Base-by-base conservation (phyloP, 2,888 invertebrate species). In the Drosophila fulvimacula region DNA sequence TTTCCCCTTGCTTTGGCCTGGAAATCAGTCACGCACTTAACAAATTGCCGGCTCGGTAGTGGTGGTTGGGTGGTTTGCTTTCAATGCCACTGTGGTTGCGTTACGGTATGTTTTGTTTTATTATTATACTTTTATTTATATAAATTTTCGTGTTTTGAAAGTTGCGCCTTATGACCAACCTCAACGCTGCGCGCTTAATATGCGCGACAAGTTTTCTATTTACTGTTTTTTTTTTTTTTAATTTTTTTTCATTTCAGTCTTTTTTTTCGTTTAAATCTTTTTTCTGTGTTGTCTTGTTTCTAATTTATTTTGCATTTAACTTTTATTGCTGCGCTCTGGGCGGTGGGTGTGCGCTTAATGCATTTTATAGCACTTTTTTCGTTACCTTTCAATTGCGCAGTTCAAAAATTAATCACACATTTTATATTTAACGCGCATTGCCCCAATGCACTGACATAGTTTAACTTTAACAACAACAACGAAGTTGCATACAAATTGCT, bases 151-250 rank as follows among this genome's bases (percentile, higher is more conserved):
- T 52, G 60, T 66, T 66, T 81, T 70, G 76, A 81, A 76, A 81
- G 79, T 73, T 56, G 49, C 63, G 70, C 41, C 63, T 82, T 85
- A 81, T 84, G 83, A 88, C 88, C 86, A 84, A 67, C 86, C 83
- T 81, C 83, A 88, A 82, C 76, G 15, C 59, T 17, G 17, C 27
- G 15, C 57, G 39, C 34, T 82, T 84, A 78, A 69, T 76, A 83
- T 88, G 81, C 83, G 73, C 55, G 67, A 53, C 75, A 57, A 52
- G 77, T 65, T 69, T 58, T 67, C 71, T 65, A 70, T 71, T 72
- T 56, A 55, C 70, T 61, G 58, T 78, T 66, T 69, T 63, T 78
- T 64, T 69, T 61, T 77, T 67, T 53, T 30, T 66, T 61, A 65
- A 15, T 53, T n/a, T 44, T n/a, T 48, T 48, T 44, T 24, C 1